Evolutionary conservation across 2,113 vertebrate genomes (phyloP).

Genomic region (Micronycteris hirsuta): DNA sequence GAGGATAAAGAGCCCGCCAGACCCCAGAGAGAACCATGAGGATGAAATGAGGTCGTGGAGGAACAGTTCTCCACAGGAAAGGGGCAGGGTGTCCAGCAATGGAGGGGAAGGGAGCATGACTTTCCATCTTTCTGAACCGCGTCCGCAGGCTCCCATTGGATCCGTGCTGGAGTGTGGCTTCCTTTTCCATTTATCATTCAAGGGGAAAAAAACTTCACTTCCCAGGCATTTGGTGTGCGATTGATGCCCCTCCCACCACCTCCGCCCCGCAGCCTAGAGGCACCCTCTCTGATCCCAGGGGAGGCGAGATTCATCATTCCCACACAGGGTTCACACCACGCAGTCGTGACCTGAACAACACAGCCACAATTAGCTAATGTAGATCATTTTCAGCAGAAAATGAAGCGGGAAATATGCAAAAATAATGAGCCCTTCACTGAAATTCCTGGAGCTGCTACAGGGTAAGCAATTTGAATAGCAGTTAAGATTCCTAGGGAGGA

Average conservation of each 20-base stretch:
- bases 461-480: conserved; percentile 44
- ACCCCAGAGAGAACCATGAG: background rate
- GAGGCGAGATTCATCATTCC: background rate
- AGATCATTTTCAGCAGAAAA: conserved; percentile 58
- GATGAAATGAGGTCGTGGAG: background rate
- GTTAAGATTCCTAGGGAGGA: conserved; percentile 31
- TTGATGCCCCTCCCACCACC: background rate
- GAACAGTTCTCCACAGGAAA: background rate
- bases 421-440: conserved; percentile 64
- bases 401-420: conserved; percentile 60
- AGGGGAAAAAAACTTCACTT: background rate
- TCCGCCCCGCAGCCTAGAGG: background rate
- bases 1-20: background rate
- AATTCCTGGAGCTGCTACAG: conserved; percentile 39
- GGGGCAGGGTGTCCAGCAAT: background rate
- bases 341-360: conserved; percentile 28
- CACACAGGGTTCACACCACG: background rate
- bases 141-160: background rate
- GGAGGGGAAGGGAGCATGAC: background rate
- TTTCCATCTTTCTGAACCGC: background rate
- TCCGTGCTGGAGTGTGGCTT: background rate
- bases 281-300: background rate
- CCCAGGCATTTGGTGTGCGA: background rate
- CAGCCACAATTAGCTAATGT: conserved; percentile 60
- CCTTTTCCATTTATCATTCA: background rate